Evolutionary conservation across 2,797 vertebrate genomes (phyloP).

Genomic region (Clarias pachynema): DNA sequence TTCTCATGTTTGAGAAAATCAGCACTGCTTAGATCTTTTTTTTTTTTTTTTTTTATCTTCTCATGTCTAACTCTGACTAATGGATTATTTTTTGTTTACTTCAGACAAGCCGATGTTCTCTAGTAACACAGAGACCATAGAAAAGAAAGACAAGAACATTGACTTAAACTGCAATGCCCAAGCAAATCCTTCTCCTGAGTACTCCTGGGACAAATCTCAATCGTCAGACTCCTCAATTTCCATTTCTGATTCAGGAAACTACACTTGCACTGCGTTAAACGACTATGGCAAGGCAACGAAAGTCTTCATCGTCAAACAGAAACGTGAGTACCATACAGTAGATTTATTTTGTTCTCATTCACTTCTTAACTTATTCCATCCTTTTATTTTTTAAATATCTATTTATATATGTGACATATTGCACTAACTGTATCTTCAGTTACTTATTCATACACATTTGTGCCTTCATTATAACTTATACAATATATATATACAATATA

Average conservation of each 20-base stretch:
- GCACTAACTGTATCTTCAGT: background rate
- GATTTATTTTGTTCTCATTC: background rate
- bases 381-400: background rate
- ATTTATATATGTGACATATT: background rate
- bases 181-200: conserved; percentile 23
- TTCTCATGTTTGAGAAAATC: background rate
- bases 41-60: background rate
- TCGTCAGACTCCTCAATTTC: conserved; percentile 60
- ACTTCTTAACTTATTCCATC: background rate
- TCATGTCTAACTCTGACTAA: background rate
- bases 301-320: conserved; percentile 68
- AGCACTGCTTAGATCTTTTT: background rate
- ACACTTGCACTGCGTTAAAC: conserved; percentile 75
- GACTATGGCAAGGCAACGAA: conserved; percentile 69
- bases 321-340: conserved; percentile 21
- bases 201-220: background rate
- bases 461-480: background rate
- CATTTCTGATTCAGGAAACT: conserved; percentile 68
- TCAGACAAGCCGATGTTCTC: conserved; percentile 23
- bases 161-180: conserved; percentile 9
- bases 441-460: background rate
- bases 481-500: background rate
- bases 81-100: background rate
- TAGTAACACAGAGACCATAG: background rate
- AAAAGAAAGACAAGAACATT: background rate